phyloP scores from a whole-genome alignment of 2,797 vertebrate genomes.

The Tragopan temminckii region DNA sequence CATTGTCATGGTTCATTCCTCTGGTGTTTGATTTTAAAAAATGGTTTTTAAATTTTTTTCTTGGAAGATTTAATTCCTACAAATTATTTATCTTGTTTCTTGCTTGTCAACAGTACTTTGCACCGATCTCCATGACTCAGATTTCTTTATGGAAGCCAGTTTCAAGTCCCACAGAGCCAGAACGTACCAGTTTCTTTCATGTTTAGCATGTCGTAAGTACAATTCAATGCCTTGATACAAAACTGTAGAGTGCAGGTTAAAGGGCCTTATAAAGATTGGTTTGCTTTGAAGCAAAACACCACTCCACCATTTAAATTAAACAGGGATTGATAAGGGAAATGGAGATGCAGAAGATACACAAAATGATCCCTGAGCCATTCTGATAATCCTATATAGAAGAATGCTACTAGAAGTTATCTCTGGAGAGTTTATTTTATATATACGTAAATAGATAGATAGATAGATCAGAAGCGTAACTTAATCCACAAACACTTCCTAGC shows the following conservation, averaged over 20 bases:
- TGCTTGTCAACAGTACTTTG: background rate
- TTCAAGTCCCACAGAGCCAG: background rate
- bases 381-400: background rate
- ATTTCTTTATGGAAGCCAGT: background rate
- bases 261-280: background rate
- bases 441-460: no score
- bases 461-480: background rate
- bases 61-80: background rate
- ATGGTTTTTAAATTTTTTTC: background rate
- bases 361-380: background rate
- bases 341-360: background rate
- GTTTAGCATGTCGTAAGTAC: background rate
- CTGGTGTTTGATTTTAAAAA: background rate
- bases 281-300: background rate
- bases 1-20: background rate
- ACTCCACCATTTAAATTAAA: background rate
- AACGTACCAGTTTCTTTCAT: background rate
- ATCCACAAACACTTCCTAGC: background rate
- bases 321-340: background rate
- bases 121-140: rapidly evolving
- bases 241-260: background rate
- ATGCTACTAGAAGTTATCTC: background rate
- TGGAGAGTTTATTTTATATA: background rate
- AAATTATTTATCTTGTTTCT: background rate
- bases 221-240: background rate